Base-by-base conservation (phyloP, 1,140 invertebrate genomes). In the Colletes gigas region DNA sequence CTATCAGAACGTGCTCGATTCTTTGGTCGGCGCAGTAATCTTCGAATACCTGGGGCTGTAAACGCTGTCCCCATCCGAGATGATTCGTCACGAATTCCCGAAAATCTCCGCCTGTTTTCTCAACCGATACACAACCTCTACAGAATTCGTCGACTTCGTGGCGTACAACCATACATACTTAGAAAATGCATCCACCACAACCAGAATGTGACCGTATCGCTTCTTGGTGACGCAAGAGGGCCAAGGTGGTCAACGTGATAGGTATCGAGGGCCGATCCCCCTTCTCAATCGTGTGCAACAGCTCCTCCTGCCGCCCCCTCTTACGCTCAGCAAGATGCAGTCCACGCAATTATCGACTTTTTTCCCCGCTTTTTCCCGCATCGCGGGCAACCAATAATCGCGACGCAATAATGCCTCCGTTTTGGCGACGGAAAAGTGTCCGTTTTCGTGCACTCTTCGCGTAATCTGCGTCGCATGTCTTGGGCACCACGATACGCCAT, bases 111-210 rank as follows among this genome's bases (percentile, higher is more conserved):
- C 12, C 17, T 63, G 71, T 7, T 17, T 47, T 3, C 0, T 14
- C 9, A 74, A 17, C 0, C 21, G 6, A 4, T 74, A 6, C 12
- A 21, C 21, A 0, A 17, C 44, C 9, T 74, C 71, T 4, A 2
- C 1, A 0, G 71, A 6, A 12, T 9, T 39, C 3, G 19, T 63
- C 6, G 19, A 21, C 50, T 52, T 74, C 1, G 44, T 62, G 3
- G 59, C 0, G 14, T 74, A 74, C 5, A 74, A 19, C 39, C 59
- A 74, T 10, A 52, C 44, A 14, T 44, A 72, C 14, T 72, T 72
- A 1, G 30, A n/a, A 47, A 72, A 72, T 0, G 55, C 70, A 5
- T 72, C 59, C 2, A 52, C 47, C 19, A 74, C 59, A 4, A 39
- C 60, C 4, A 63, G 63, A 14, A 62, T 63, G 21, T 63, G 21